Conservation (phyloP, 2,797 vertebrate genomes). For the Chrosomus eos region DNA sequence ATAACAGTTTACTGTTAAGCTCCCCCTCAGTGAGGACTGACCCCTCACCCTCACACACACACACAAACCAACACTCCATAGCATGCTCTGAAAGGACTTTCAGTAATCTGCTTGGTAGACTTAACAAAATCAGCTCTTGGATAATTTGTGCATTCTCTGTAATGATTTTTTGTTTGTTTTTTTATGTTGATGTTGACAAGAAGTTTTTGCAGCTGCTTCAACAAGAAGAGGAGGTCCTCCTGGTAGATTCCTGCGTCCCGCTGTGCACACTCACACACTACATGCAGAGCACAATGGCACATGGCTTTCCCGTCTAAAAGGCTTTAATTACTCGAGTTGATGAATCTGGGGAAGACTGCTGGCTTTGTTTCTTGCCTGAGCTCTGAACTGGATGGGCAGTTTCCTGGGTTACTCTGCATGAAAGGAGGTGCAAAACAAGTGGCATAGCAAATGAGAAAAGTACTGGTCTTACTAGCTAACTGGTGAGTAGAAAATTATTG, state of each 20-base stretch:
- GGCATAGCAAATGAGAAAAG: not conserved
- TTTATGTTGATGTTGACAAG: constrained; percentile 45
- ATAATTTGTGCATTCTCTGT: not conserved
- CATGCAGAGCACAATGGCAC: constrained; percentile 18
- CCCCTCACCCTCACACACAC: constrained; percentile 10
- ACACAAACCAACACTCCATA: constrained; percentile 6
- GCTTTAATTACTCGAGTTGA: constrained; percentile 56
- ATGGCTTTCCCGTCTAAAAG: constrained; percentile 55
- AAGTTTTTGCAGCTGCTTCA: constrained; percentile 66
- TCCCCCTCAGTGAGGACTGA: not conserved
- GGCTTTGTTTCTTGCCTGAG: constrained; percentile 68
- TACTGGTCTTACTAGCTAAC: not conserved
- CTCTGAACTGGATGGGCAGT: constrained; percentile 49
- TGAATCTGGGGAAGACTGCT: constrained; percentile 62
- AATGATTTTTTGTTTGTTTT: not conserved
- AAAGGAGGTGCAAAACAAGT: constrained; percentile 24
- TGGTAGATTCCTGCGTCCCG: constrained; percentile 31
- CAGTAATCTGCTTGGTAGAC: constrained; percentile 15
- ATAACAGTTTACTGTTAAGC: constrained; percentile 36
- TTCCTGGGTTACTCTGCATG: constrained; percentile 54
- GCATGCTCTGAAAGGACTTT: not conserved
- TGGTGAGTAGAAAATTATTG: not conserved
- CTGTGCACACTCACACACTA: constrained; percentile 37
- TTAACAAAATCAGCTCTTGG: not conserved
- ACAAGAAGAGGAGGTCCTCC: constrained; percentile 51